Evolutionary conservation across 2,888 invertebrate species (phyloP).

Genomic region (Apocheima hispidaria): DNA sequence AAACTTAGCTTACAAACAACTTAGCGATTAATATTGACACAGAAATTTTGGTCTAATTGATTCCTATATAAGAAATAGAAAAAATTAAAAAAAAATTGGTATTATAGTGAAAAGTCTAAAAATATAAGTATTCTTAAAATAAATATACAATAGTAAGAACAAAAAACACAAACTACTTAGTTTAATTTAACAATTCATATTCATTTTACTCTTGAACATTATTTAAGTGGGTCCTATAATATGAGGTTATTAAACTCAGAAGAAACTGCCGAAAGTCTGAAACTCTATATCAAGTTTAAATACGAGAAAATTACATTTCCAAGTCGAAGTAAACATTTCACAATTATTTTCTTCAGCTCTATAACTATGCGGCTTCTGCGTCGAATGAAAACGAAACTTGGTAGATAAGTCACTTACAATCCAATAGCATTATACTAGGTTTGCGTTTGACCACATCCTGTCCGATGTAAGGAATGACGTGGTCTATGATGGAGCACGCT

Average conservation of each 20-base stretch:
- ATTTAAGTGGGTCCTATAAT: neutral
- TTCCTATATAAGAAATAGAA: too few species aligned
- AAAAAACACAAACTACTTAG: neutral
- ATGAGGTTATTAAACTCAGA: conserved; percentile 4
- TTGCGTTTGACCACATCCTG: too few species aligned
- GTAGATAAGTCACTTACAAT: conserved; percentile 1
- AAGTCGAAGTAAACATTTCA: conserved; percentile 24
- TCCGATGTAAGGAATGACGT: too few species aligned
- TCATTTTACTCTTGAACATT: neutral
- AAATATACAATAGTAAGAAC: neutral
- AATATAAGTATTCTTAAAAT: too few species aligned
- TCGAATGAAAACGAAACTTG: neutral
- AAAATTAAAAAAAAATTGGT: too few species aligned
- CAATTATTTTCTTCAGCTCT: conserved; percentile 17
- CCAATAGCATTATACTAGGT: too few species aligned
- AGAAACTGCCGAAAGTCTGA: conserved; percentile 13
- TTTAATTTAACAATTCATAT: too few species aligned
- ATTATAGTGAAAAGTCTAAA: too few species aligned
- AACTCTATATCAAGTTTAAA: conserved; percentile 20
- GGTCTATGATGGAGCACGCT: too few species aligned
- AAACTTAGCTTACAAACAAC: too few species aligned
- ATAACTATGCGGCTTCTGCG: conserved; percentile 15
- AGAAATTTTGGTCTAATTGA: too few species aligned
- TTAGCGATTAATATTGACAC: too few species aligned
- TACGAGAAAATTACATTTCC: conserved; percentile 21